A percentile compares a stretch with the other conserved stretches of the same genome.
phyloP scores from a whole-genome alignment of 2,888 invertebrate species.

The Clepsis dumicolana region DNA sequence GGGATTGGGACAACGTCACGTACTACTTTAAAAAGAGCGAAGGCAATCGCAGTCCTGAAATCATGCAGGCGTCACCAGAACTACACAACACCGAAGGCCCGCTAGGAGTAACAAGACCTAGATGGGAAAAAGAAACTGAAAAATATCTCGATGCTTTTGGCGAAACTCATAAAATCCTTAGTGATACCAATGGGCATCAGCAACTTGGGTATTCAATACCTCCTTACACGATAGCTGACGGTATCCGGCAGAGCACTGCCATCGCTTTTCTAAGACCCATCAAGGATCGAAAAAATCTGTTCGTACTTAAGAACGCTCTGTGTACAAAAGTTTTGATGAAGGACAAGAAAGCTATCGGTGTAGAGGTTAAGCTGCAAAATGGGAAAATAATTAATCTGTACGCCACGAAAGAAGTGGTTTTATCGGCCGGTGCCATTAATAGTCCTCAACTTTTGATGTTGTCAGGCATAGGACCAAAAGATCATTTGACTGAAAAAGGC shows the following conservation, averaged over 20 bases:
- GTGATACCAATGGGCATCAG: slow-evolving; percentile 32
- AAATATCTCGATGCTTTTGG: slow-evolving; percentile 25
- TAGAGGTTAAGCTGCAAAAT: slow-evolving; percentile 27
- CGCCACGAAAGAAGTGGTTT: slow-evolving; percentile 40
- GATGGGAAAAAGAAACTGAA: not conserved
- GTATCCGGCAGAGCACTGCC: slow-evolving; percentile 38
- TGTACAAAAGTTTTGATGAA: slow-evolving; percentile 30
- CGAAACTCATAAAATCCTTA: slow-evolving; percentile 16
- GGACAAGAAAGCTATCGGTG: slow-evolving; percentile 32
- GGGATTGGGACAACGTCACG: too few relatives aligned
- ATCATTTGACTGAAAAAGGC: slow-evolving; percentile 29
- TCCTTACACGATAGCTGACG: slow-evolving; percentile 24
- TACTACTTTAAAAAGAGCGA: too few relatives aligned
- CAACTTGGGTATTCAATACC: slow-evolving; percentile 39
- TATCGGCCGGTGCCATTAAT: slow-evolving; percentile 1
- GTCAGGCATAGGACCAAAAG: slow-evolving; percentile 40
- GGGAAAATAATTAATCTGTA: slow-evolving; percentile 15
- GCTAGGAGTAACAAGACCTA: slow-evolving; percentile 58
- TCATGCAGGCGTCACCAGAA: slow-evolving; percentile 12
- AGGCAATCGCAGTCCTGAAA: slow-evolving; percentile 14
- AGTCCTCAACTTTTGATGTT: slow-evolving; percentile 39
- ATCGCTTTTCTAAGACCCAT: slow-evolving; percentile 30
- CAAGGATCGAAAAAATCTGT: slow-evolving; percentile 32
- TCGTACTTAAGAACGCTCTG: slow-evolving; percentile 31
- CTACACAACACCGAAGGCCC: slow-evolving; percentile 65